Evolutionary conservation across 2,113 vertebrate genomes (phyloP).

Genomic region (Tursiops truncatus): DNA sequence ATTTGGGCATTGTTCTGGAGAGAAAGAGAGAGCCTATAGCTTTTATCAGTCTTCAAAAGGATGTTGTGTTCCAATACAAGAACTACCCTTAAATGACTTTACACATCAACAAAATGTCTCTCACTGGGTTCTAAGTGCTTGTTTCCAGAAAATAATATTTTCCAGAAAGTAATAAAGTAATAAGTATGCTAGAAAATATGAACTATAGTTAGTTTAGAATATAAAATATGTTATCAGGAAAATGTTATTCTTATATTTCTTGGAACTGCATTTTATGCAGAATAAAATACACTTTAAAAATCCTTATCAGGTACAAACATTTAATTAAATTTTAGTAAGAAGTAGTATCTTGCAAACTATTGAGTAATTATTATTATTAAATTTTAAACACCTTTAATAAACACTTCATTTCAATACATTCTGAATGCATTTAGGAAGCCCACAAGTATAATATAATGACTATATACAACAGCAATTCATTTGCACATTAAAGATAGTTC

Average conservation of each 20-base stretch:
- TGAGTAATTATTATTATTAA: not conserved
- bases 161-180: not conserved
- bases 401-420: not conserved
- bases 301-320: not conserved
- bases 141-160: not conserved
- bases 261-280: not conserved
- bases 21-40: not conserved
- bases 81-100: not conserved
- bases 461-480: not conserved
- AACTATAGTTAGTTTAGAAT: not conserved
- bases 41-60: conserved; percentile 27
- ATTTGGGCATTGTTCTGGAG: not conserved
- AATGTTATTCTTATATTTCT: not conserved
- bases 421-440: not conserved
- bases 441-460: not conserved
- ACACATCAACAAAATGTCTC: not conserved
- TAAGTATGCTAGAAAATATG: not conserved
- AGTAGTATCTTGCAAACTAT: not conserved
- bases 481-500: not conserved
- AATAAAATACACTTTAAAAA: conserved; percentile 37
- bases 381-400: not conserved
- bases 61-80: not conserved
- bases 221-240: not conserved
- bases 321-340: not conserved
- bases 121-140: not conserved